Conservation (phyloP, 1,140 invertebrate species). For the Leucophenga varia region DNA sequence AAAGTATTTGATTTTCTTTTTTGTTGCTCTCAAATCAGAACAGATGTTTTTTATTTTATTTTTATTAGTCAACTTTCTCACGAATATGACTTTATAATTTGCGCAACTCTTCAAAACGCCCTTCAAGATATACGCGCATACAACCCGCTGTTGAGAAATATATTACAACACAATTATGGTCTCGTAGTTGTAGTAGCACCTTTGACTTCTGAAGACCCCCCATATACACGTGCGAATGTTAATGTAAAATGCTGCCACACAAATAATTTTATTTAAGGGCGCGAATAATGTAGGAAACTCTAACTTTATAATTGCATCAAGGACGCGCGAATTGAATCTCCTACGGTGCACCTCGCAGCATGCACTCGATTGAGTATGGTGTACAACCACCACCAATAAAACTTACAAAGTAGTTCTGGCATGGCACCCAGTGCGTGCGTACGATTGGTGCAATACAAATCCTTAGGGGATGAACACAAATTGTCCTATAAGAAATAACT, state of each 20-base stretch:
- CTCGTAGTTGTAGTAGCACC: slow-evolving; percentile 27
- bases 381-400: no score
- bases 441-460: slow-evolving; percentile 37
- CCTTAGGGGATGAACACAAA: slow-evolving; percentile 31
- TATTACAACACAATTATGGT: no score
- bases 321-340: slow-evolving; percentile 18
- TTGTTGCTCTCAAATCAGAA: no score
- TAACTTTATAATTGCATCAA: slow-evolving; percentile 46
- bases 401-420: slow-evolving; percentile 7
- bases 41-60: no score
- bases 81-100: slow-evolving; percentile 23
- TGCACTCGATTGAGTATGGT: no score
- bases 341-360: slow-evolving; percentile 36
- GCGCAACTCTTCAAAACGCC: slow-evolving; percentile 21
- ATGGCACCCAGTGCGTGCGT: slow-evolving; percentile 27
- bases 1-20: no score
- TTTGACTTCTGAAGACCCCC: slow-evolving; percentile 30
- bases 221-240: slow-evolving; percentile 48
- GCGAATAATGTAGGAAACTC: slow-evolving; percentile 17
- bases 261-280: neutral
- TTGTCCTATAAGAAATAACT: neutral
- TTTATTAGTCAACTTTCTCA: no score
- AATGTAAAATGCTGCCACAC: no score
- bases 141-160: slow-evolving; percentile 49
- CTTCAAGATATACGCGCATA: no score